Percentiles rank a stretch among this genome's conserved stretches.
Conservation (phyloP, 2,888 invertebrate species). For the Cataglyphis livida region DNA sequence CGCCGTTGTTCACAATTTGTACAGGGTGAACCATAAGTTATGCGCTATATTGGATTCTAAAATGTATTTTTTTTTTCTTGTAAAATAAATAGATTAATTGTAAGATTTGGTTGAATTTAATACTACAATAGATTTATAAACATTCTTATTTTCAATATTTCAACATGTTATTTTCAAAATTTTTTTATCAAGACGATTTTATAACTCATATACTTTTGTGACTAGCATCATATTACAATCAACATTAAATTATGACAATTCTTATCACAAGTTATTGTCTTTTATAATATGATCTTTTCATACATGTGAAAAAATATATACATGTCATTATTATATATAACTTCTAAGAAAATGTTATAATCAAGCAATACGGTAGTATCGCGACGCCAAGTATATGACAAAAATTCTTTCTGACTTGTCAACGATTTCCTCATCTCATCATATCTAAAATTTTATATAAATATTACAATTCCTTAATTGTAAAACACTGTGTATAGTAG, state of each 20-base stretch:
- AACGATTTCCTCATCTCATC: too few relatives aligned
- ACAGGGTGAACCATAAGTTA: constrained; percentile 26
- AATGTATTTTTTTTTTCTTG: background rate
- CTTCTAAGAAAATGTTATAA: background rate
- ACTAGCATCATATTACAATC: background rate
- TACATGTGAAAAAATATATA: background rate
- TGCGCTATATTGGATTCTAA: background rate
- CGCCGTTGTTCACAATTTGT: constrained; percentile 1
- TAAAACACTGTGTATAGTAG: constrained; percentile 21
- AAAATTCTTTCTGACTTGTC: too few relatives aligned
- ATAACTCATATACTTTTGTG: background rate
- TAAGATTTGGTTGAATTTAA: background rate
- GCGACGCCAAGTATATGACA: too few relatives aligned
- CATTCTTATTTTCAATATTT: background rate
- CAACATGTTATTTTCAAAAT: too few relatives aligned
- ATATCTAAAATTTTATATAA: background rate
- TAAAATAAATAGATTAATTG: background rate
- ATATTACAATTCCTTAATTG: background rate
- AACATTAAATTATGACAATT: background rate
- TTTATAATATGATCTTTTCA: background rate
- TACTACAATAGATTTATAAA: background rate
- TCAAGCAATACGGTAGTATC: background rate
- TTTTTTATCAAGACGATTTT: background rate
- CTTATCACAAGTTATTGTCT: background rate
- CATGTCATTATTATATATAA: background rate